Evolutionary conservation across 2,797 vertebrate species (phyloP), one percentile per base, ranked within the genome.

Genomic region (Syngnathus acus): DNA sequence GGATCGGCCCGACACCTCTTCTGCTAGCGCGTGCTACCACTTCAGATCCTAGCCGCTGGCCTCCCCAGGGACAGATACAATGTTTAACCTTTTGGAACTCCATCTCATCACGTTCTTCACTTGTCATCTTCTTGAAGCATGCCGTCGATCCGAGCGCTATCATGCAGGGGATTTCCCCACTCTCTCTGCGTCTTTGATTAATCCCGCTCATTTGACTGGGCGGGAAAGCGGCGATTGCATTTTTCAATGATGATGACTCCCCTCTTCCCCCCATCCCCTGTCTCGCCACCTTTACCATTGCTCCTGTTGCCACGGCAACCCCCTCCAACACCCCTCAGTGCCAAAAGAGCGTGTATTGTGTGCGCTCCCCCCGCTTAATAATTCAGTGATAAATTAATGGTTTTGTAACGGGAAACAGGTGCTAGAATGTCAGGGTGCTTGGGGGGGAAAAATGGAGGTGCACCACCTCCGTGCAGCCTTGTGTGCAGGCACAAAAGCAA

Each of bases 301-400:
- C 57, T 19, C n/a, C 42, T 50, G 85, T 91, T 89, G 72, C 86
- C 81, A 84, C 65, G 62, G 86, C 68, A 90, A 91, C 81, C 43
- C 42, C 17, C 47, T 61, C 60, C 21, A 32, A 32, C 32, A 43
- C 62, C 32, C 64, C 39, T 64, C 42, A 81, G 79, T 86, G 85
- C 88, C 89, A 87, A 38, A 57, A 57, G 71, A 82, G 79, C 74
- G 80, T 82, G 83, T 78, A 88, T 81, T 86, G 78, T 81, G 83
- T 78, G 77, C 81, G 85, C 78, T 84, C 77, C 26, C 55, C 32
- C 13, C 14, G 65, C 77, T 87, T 90, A 90, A 90, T 90, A 89
- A 90, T 89, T 89, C 84, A 85, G 89, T 71, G 82, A 88, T 83
- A 90, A 89, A 92, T 91, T 84, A 88, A 86, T 43, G 68, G 78